Conservation (phyloP, 1,140 invertebrate genomes). For the Drosophila equinoxialis region DNA sequence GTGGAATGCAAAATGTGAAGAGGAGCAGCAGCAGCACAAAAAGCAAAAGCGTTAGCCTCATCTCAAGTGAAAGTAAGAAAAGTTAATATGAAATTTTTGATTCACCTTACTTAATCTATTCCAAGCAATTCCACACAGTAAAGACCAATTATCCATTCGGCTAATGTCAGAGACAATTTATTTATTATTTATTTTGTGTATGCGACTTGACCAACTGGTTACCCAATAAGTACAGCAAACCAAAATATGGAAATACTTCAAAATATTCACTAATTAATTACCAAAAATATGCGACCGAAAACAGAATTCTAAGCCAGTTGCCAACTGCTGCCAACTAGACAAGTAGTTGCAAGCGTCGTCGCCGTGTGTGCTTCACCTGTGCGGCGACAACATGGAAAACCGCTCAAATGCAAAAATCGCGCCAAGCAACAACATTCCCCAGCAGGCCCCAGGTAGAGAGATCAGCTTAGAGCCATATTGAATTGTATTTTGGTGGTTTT, state of each 20-base stretch:
- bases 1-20: conserved; percentile 21
- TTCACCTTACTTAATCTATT: not conserved
- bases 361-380: conserved; percentile 62
- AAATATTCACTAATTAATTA: conserved; percentile 77
- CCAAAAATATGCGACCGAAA: conserved; percentile 57
- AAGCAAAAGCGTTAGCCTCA: conserved; percentile 16
- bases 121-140: too few species aligned
- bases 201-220: conserved; percentile 57
- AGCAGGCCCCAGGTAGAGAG: not conserved
- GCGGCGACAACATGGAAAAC: conserved; percentile 68
- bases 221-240: conserved; percentile 57
- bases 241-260: conserved; percentile 50
- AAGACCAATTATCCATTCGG: conserved; percentile 18
- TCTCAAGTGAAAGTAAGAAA: conserved; percentile 2
- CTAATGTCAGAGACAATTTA: conserved; percentile 26
- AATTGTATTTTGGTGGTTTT: conserved; percentile 73
- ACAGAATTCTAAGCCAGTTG: conserved; percentile 61
- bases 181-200: conserved; percentile 27
- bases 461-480: conserved; percentile 25
- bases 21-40: conserved; percentile 12
- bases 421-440: conserved; percentile 71
- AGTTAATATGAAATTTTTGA: not conserved
- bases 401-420: conserved; percentile 72
- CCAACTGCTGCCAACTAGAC: conserved; percentile 30
- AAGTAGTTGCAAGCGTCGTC: conserved; percentile 7